phyloP scores from a whole-genome alignment of 2,888 invertebrate species.

The Leuctra nigra region DNA sequence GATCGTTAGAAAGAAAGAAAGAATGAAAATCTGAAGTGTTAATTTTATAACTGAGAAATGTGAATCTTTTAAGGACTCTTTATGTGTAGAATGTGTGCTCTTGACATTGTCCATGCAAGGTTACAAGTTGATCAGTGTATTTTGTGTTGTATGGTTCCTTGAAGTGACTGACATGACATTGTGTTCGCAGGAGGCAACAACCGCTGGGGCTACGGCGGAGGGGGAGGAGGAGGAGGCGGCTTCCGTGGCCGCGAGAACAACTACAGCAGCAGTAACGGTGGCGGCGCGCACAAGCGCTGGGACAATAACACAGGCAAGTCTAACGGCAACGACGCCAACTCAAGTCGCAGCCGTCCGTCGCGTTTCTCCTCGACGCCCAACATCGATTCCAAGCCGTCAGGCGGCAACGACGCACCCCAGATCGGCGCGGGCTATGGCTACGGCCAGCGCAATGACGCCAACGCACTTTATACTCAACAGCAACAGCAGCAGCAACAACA shows the following conservation, averaged over 20 bases:
- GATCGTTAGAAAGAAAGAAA: too few relatives aligned
- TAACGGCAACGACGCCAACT: background rate
- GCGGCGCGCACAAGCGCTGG: slow-evolving; percentile 13
- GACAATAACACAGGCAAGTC: slow-evolving; percentile 19
- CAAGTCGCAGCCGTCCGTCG: slow-evolving; percentile 7
- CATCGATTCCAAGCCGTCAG: slow-evolving; percentile 7
- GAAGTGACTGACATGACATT: background rate
- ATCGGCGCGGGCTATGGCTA: slow-evolving; percentile 15
- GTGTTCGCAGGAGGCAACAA: background rate
- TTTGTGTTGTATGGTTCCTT: too few relatives aligned
- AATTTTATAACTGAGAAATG: too few relatives aligned
- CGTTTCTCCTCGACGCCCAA: slow-evolving; percentile 17
- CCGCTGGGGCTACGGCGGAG: slow-evolving; percentile 18
- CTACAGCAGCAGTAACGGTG: slow-evolving; percentile 12
- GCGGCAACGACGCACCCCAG: slow-evolving; percentile 11
- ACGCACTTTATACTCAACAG: slow-evolving; percentile 44
- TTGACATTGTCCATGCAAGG: too few relatives aligned
- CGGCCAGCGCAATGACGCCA: slow-evolving; percentile 38
- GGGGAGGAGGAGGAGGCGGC: slow-evolving; percentile 15
- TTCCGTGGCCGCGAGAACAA: slow-evolving; percentile 13
- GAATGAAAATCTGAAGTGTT: too few relatives aligned
- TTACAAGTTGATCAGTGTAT: too few relatives aligned
- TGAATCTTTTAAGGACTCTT: too few relatives aligned
- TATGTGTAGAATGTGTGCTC: too few relatives aligned
- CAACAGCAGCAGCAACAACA: slow-evolving; percentile 25